Conservation (phyloP, 1,140 invertebrate species). For the Hydropsyche tenuis region DNA sequence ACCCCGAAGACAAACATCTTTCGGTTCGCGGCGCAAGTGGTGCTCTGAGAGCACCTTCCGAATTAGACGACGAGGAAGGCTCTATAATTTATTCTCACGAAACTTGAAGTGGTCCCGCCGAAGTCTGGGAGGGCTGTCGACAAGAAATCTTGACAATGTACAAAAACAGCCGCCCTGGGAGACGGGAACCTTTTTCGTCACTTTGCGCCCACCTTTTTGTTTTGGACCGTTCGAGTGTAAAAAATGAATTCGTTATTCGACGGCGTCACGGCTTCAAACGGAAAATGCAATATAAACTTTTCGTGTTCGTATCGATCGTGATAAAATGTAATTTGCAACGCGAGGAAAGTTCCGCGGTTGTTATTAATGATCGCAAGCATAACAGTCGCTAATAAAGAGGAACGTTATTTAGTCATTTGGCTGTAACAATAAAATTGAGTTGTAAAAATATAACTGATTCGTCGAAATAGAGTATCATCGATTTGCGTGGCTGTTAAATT, state of each 20-base stretch:
- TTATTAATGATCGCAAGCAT: background rate
- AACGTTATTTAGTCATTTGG: too few species aligned
- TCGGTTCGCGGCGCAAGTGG: background rate
- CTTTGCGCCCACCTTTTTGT: background rate
- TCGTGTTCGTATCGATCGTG: too few species aligned
- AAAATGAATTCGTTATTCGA: constrained; percentile 5
- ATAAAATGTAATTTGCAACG: too few species aligned
- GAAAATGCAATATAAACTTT: constrained; percentile 6
- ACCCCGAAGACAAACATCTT: background rate
- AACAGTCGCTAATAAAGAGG: too few species aligned
- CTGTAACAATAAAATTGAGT: too few species aligned
- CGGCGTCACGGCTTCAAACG: background rate
- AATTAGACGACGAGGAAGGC: background rate
- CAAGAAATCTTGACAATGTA: constrained; percentile 21
- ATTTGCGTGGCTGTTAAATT: too few species aligned
- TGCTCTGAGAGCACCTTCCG: constrained; percentile 13
- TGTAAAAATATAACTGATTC: too few species aligned
- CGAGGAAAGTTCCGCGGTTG: background rate
- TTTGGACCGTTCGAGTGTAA: background rate
- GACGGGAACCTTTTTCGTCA: background rate
- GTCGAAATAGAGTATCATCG: too few species aligned
- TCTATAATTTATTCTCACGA: constrained; percentile 22
- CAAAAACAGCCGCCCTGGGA: constrained; percentile 7
- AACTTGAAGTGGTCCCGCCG: constrained; percentile 9
- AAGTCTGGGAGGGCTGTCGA: constrained; percentile 3